Conservation (phyloP, 2,888 invertebrate species). For the Amblyteles armatorius region DNA sequence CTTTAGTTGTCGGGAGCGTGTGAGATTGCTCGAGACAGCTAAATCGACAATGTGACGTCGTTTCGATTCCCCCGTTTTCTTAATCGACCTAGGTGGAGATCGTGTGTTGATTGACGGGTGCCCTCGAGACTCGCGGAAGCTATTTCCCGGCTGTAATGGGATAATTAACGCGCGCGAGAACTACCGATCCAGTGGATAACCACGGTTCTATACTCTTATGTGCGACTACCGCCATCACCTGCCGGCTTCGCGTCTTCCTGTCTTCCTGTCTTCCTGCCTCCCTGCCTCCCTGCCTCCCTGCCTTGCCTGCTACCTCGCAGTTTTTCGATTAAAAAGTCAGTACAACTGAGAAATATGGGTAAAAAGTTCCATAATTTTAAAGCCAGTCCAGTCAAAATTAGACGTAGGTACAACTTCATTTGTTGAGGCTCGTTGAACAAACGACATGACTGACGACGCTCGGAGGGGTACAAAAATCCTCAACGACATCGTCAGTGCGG, state of each 20-base stretch:
- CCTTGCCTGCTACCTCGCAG: constrained; percentile 21
- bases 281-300: not conserved
- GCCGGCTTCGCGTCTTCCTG: constrained; percentile 46
- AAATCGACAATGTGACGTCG: constrained; percentile 39
- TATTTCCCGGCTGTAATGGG: constrained; percentile 81
- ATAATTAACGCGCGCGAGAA: constrained; percentile 81
- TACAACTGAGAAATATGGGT: not conserved
- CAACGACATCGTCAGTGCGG: constrained; percentile 43
- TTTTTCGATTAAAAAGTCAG: not conserved
- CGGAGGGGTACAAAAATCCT: constrained; percentile 46
- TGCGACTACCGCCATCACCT: constrained; percentile 54
- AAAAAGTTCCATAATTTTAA: constrained; percentile 80
- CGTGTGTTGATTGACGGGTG: constrained; percentile 63
- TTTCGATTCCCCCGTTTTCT: constrained; percentile 47
- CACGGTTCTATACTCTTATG: constrained; percentile 67
- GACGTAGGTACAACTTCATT: constrained; percentile 81
- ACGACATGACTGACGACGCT: constrained; percentile 31
- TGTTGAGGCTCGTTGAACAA: constrained; percentile 63
- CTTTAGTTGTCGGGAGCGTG: constrained; percentile 18
- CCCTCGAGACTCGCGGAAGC: constrained; percentile 77
- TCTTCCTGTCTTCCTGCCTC: constrained; percentile 13
- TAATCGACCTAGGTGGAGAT: constrained; percentile 62
- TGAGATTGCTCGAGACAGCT: constrained; percentile 21
- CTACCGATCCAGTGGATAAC: constrained; percentile 78
- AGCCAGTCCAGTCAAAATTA: constrained; percentile 80